A percentile compares a stretch with the other conserved stretches of the same genome.
Conservation (phyloP, 2,797 vertebrate genomes). For the Netta rufina region DNA sequence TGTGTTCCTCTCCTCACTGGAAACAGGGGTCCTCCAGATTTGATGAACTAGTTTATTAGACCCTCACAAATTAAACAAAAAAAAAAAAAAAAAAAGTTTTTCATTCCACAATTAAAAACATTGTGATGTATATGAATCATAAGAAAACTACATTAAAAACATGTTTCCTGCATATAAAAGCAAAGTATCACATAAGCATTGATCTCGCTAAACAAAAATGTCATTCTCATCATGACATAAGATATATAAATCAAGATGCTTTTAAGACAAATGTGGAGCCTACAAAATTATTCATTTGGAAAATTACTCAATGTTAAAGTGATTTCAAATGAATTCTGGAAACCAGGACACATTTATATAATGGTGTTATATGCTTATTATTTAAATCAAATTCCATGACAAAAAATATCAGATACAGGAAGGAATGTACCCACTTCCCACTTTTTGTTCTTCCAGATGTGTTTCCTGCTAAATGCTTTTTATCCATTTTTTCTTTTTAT, state of each 20-base stretch:
- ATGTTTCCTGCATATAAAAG: neutral
- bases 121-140: neutral
- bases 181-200: neutral
- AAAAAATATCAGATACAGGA: neutral
- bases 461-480: neutral
- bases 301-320: neutral
- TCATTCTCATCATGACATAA: neutral
- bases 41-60: neutral
- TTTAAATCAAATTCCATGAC: neutral
- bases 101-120: neutral
- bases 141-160: neutral
- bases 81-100: neutral
- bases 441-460: neutral
- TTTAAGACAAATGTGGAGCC: neutral
- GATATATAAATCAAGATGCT: neutral
- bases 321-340: neutral
- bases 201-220: neutral
- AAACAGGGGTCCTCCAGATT: neutral
- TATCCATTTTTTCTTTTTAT: neutral
- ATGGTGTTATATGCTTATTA: neutral
- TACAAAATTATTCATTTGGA: neutral
- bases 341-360: neutral
- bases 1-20: neutral
- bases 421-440: accelerated
- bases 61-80: neutral